These are phyloP conservation scores for Nowickia ferox DNA, from an alignment of 2,888 invertebrate genomes.

Conservation along the genomic window DNA sequence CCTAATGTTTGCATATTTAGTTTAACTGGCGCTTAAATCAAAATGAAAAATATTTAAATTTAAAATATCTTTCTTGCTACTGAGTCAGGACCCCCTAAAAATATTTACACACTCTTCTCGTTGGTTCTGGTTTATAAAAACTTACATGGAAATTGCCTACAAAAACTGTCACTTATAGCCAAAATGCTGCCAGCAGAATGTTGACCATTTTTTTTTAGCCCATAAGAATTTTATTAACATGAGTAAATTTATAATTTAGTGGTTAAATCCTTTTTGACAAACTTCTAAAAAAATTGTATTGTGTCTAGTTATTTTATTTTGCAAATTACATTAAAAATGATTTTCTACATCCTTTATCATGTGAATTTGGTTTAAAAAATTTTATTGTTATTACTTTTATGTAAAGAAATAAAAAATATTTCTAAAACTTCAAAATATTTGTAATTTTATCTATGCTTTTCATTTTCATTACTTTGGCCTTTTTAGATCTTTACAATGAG, in stretches of 20 bases:
- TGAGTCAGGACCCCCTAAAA: too few relatives aligned
- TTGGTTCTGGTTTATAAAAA: background rate
- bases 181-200: background rate
- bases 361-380: background rate
- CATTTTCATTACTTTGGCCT: background rate
- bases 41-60: too few relatives aligned
- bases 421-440: background rate
- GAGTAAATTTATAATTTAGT: background rate
- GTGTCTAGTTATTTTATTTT: background rate
- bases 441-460: background rate
- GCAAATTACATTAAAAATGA: background rate
- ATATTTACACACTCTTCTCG: background rate
- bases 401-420: background rate
- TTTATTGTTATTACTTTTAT: background rate
- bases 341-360: background rate
- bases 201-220: background rate
- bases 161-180: background rate
- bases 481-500: background rate
- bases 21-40: too few relatives aligned
- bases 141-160: background rate
- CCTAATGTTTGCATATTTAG: too few relatives aligned
- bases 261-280: background rate
- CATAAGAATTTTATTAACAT: background rate
- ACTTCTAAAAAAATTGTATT: constrained; percentile 6
- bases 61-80: too few relatives aligned